phyloP scores from a whole-genome alignment of 2,888 invertebrate species.

The Limnephilus rhombicus region DNA sequence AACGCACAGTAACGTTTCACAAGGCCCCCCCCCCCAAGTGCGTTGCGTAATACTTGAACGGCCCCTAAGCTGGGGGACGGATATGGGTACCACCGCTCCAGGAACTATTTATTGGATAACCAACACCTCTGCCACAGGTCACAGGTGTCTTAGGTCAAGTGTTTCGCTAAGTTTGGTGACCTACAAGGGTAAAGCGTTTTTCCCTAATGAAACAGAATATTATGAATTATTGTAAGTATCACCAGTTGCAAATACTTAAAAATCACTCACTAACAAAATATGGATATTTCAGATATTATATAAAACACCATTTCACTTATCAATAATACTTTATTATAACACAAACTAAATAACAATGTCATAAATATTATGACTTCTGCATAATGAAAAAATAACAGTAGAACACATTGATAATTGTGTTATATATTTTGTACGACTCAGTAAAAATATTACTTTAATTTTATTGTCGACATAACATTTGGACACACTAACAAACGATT shows the following conservation, averaged over 20 bases:
- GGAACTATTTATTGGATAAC: no score
- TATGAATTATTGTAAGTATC: no score
- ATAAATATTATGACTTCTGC: conserved; percentile 49
- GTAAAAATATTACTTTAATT: neutral
- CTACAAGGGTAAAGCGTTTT: no score
- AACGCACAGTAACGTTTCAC: no score
- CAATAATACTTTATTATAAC: neutral
- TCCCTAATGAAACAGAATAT: no score
- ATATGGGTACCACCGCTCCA: no score
- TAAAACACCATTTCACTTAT: neutral
- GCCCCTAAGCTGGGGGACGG: no score
- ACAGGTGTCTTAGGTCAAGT: no score
- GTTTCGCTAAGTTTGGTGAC: no score
- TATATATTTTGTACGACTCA: neutral
- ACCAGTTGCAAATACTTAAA: neutral
- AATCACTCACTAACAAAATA: neutral
- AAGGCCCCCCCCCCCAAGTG: no score
- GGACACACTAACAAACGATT: neutral
- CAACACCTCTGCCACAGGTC: no score
- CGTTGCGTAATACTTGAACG: no score
- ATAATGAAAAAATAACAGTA: conserved; percentile 7
- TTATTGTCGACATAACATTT: neutral
- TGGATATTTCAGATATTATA: neutral
- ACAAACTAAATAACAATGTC: conserved; percentile 46
- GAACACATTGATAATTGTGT: neutral